These are phyloP conservation scores for Amaurobius ferox DNA, from an alignment of 2,888 invertebrate genomes.

Conservation along the genomic window DNA sequence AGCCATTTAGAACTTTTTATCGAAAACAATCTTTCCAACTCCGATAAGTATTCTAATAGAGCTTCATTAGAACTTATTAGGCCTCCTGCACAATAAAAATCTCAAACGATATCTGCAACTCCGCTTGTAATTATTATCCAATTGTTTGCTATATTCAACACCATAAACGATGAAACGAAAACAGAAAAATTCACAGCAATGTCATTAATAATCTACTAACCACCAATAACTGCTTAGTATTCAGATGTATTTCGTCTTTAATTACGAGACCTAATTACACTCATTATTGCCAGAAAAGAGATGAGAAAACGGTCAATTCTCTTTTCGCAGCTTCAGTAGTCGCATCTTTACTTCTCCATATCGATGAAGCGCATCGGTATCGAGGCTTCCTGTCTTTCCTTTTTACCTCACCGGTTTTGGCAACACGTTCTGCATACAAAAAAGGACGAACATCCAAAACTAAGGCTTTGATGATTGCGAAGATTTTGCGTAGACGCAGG, in stretches of 20 bases:
- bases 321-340: slow-evolving; percentile 17
- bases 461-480: neutral
- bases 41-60: too few relatives aligned
- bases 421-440: neutral
- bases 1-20: too few relatives aligned
- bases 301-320: slow-evolving; percentile 25
- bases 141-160: neutral
- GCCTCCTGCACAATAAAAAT: too few relatives aligned
- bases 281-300: slow-evolving; percentile 14
- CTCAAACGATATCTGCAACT: too few relatives aligned
- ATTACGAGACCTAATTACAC: slow-evolving; percentile 15
- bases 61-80: too few relatives aligned
- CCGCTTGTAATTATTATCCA: neutral
- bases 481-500: neutral
- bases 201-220: slow-evolving; percentile 9
- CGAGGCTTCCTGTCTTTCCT: slow-evolving; percentile 12
- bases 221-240: slow-evolving; percentile 1
- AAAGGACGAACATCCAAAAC: neutral
- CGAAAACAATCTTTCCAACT: too few relatives aligned
- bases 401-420: neutral
- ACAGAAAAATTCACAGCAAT: neutral
- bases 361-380: slow-evolving; percentile 11
- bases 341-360: neutral
- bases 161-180: neutral
- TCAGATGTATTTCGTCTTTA: slow-evolving; percentile 2